Conservation (phyloP, 2,797 vertebrate species). For the Pseudomugil tenellus region DNA sequence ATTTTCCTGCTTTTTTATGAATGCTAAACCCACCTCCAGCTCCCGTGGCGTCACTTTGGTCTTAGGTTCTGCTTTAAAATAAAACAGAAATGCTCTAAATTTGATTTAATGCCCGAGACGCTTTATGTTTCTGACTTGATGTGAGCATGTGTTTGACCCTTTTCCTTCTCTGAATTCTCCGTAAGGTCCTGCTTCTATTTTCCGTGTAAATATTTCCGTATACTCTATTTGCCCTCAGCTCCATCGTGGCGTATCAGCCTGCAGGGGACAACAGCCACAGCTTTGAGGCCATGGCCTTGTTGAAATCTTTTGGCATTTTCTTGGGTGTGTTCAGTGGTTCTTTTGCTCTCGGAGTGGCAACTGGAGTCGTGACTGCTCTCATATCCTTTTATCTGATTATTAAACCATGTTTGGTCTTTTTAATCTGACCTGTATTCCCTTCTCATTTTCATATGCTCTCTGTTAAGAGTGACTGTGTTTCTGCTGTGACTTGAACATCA, state of each 20-base stretch:
- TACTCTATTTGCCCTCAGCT: conserved; percentile 77
- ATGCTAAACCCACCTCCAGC: conserved; percentile 50
- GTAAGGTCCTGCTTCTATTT: conserved; percentile 11
- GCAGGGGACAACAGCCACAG: conserved; percentile 94
- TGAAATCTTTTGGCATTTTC: conserved; percentile 94
- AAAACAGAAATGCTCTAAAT: conserved; percentile 4
- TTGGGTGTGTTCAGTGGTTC: conserved; percentile 96
- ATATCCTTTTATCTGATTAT: conserved; percentile 86
- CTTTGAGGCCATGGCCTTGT: conserved; percentile 93
- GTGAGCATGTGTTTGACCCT: conserved; percentile 40
- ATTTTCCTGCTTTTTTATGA: conserved; percentile 19
- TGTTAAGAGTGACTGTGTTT: background rate
- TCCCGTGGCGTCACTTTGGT: background rate
- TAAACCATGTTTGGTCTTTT: background rate
- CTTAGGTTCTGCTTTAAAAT: background rate
- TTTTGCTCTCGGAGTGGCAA: conserved; percentile 93
- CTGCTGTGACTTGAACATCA: background rate
- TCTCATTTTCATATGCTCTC: background rate
- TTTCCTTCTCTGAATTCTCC: conserved; percentile 18
- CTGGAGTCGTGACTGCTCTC: conserved; percentile 94
- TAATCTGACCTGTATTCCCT: background rate
- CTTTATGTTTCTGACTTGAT: conserved; percentile 14
- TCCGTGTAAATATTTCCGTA: conserved; percentile 11
- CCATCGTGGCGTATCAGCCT: conserved; percentile 94
- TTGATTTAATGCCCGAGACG: conserved; percentile 36